Percentiles rank a stretch among this genome's conserved stretches.
phyloP scores from a whole-genome alignment of 2,888 invertebrate species.

The Elegia similella region DNA sequence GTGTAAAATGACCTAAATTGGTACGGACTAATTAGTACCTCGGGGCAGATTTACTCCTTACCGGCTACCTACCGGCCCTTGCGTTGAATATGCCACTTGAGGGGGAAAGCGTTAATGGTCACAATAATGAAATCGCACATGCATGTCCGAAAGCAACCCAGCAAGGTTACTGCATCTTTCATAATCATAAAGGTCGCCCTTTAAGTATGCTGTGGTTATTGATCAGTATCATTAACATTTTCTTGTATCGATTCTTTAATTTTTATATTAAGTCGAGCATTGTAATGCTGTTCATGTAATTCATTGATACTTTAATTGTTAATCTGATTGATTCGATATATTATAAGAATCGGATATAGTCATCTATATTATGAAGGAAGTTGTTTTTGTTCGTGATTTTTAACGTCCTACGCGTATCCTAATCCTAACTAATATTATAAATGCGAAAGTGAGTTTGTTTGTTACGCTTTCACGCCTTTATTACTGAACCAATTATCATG shows the following conservation, averaged over 20 bases:
- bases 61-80: neutral
- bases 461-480: no score
- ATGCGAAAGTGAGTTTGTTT: no score
- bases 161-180: slow-evolving; percentile 27
- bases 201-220: slow-evolving; percentile 4
- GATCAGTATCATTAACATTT: neutral
- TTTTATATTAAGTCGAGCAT: no score
- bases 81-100: slow-evolving; percentile 26
- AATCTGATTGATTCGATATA: neutral
- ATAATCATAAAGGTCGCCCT: slow-evolving; percentile 18
- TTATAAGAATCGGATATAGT: neutral
- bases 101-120: slow-evolving; percentile 57
- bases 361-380: no score
- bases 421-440: no score
- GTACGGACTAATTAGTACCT: neutral
- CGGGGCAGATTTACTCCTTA: neutral
- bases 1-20: no score
- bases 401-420: no score
- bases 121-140: slow-evolving; percentile 41
- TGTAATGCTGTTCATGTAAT: no score
- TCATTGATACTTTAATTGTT: neutral
- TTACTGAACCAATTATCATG: no score
- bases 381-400: no score
- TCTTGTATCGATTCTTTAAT: neutral
- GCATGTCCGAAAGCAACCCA: slow-evolving; percentile 28